These are phyloP conservation scores for Trichopria drosophilae DNA, from an alignment of 2,888 invertebrate species.

Conservation along the genomic window DNA sequence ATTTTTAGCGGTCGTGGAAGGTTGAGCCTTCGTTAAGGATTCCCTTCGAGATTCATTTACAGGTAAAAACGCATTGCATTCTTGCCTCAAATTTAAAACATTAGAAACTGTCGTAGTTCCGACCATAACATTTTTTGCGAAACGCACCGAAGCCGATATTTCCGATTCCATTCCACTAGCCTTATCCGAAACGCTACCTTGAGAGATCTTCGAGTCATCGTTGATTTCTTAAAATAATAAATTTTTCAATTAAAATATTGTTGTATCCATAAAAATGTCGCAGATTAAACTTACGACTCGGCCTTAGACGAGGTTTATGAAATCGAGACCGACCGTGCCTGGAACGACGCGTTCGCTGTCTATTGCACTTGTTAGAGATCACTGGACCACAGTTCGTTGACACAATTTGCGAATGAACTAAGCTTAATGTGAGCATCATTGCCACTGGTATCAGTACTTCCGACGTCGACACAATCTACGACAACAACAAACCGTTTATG, in stretches of 20 bases:
- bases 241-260: too few relatives aligned
- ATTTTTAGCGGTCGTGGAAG: constrained; percentile 21
- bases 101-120: too few relatives aligned
- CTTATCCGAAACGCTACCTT: constrained; percentile 44
- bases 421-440: constrained; percentile 73
- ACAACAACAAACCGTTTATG: constrained; percentile 16
- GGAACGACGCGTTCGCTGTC: constrained; percentile 44
- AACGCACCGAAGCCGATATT: constrained; percentile 50
- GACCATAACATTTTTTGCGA: constrained; percentile 52
- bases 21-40: constrained; percentile 17
- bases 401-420: constrained; percentile 81
- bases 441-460: constrained; percentile 74
- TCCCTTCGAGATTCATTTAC: too few relatives aligned
- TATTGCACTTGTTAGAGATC: constrained; percentile 39
- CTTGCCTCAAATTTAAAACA: too few relatives aligned
- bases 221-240: constrained; percentile 42
- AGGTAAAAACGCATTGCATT: too few relatives aligned
- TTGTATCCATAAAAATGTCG: too few relatives aligned
- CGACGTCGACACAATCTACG: constrained; percentile 65
- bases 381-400: constrained; percentile 64
- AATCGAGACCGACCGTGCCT: constrained; percentile 49
- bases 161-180: constrained; percentile 38
- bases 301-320: constrained; percentile 47
- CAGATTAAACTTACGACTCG: too few relatives aligned
- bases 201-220: constrained; percentile 45